Evolutionary conservation across 2,797 vertebrate species (phyloP).

Genomic region (Ptychobarbus kaznakovi): DNA sequence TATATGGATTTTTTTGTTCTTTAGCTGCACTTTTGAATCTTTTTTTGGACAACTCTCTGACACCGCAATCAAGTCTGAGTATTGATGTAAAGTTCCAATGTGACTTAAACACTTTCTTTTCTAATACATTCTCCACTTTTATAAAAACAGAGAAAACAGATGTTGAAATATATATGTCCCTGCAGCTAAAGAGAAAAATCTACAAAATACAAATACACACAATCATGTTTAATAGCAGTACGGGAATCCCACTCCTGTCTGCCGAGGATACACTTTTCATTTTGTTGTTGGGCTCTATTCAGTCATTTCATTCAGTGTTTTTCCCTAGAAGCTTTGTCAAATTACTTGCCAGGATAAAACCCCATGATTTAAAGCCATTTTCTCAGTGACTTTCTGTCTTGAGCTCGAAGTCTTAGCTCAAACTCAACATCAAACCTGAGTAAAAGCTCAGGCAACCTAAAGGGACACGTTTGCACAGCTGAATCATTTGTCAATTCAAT

Average conservation of each 20-base stretch:
- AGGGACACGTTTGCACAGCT: constrained; percentile 51
- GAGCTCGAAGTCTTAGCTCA: constrained; percentile 49
- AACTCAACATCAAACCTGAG: constrained; percentile 62
- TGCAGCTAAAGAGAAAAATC: constrained; percentile 53
- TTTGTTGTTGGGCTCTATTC: neutral
- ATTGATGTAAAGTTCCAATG: constrained; percentile 73
- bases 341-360: constrained; percentile 54
- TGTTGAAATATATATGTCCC: constrained; percentile 63
- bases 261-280: constrained; percentile 15
- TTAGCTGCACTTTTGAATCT: neutral
- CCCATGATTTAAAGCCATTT: constrained; percentile 37
- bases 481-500: constrained; percentile 51
- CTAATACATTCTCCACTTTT: constrained; percentile 35
- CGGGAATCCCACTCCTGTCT: constrained; percentile 69
- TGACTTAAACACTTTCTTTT: constrained; percentile 52
- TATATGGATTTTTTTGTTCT: neutral
- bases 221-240: constrained; percentile 67
- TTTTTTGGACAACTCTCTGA: constrained; percentile 25
- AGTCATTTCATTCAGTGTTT: neutral
- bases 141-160: constrained; percentile 65
- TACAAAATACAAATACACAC: constrained; percentile 59
- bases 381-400: constrained; percentile 39
- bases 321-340: neutral
- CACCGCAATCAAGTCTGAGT: constrained; percentile 50
- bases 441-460: constrained; percentile 58